Base-by-base conservation (phyloP, 2,888 invertebrate species). In the Lepidocyrtinus sp. region DNA sequence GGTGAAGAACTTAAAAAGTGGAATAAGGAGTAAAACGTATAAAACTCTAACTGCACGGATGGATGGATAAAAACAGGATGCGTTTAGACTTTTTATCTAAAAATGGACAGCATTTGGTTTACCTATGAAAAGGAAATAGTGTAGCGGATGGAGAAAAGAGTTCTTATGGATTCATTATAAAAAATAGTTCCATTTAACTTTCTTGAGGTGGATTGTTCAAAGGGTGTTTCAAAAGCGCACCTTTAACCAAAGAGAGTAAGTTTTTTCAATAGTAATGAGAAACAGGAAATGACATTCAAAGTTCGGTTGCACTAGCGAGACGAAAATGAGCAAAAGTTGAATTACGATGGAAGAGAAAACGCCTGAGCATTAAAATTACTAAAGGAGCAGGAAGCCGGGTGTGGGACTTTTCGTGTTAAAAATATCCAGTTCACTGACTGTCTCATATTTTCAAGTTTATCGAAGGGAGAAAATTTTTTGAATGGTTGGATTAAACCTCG, bases 251-350 rank as follows among this genome's bases (percentile, higher is more conserved):
- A n/a, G n/a, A n/a, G n/a, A n/a, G n/a, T n/a, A n/a, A n/a, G n/a
- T n/a, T n/a, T n/a, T n/a, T n/a, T n/a, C n/a, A n/a, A n/a, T n/a
- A n/a, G n/a, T n/a, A n/a, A 61, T 24, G 68, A 67, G 69, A 75
- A 50, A 75, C 81, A 81, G 81, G 81, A 81, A 81, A 81, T 76
- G 81, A 81, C 81, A 81, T 75, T 81, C 81, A 72, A 67, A 46
- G 63, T n/a, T n/a, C n/a, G n/a, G n/a, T n/a, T n/a, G n/a, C n/a
- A n/a, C n/a, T 25, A 50, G 21, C 15, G 3, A 22, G 45, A 25
- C 22, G 27, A 71, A 59, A 75, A 67, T 59, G 62, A 67, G 65
- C 25, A 74, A 65, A 73, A 55, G 65, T 64, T 74, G 65, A 65
- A 74, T 45, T 25, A 61, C 46, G 24, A 45, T 62, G 55, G 62